Conservation (phyloP, 2,113 vertebrate genomes). For the Corapipo altera region DNA sequence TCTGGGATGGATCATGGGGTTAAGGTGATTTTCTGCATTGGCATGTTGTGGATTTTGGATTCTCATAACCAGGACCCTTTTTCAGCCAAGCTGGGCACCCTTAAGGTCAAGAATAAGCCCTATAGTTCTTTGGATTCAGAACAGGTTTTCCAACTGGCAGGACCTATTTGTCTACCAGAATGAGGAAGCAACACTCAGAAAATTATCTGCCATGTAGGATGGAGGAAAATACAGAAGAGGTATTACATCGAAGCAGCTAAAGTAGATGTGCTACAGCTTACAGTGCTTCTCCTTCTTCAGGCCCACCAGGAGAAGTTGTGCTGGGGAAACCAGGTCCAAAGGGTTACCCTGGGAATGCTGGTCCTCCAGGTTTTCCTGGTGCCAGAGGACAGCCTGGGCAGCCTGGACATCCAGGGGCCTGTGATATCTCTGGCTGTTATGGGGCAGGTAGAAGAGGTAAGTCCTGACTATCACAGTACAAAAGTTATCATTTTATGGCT, state of each 20-base stretch:
- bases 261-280: neutral
- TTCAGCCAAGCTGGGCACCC: neutral
- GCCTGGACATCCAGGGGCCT: constrained; percentile 77
- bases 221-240: neutral
- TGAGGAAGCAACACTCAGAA: neutral
- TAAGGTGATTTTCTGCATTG: neutral
- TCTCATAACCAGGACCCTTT: neutral
- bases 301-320: constrained; percentile 78
- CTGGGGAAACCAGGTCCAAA: constrained; percentile 74
- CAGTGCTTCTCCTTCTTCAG: constrained; percentile 60
- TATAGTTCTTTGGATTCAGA: neutral
- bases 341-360: constrained; percentile 76
- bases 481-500: neutral
- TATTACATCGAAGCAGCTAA: neutral
- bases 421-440: constrained; percentile 81
- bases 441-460: constrained; percentile 46
- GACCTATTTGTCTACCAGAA: neutral
- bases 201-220: neutral
- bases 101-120: neutral
- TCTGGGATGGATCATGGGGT: neutral
- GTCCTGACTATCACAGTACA: neutral
- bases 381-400: constrained; percentile 77
- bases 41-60: neutral
- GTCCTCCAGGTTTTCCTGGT: constrained; percentile 72
- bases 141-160: neutral